These are phyloP conservation scores for Sula dactylatra DNA, from an alignment of 2,113 vertebrate species.

Conservation along the genomic window DNA sequence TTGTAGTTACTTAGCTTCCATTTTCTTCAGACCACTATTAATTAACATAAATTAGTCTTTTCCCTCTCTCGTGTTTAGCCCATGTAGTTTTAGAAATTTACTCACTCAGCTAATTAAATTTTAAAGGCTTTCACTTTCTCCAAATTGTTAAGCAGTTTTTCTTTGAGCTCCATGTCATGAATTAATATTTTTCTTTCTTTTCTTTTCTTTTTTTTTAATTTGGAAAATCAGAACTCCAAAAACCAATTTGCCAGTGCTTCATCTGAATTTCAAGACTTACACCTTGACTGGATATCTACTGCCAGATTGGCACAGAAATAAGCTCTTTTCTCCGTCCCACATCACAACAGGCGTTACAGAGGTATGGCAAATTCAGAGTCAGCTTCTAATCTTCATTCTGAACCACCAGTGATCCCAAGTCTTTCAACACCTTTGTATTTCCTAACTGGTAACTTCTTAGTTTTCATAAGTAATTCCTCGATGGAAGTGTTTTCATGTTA, in stretches of 20 bases:
- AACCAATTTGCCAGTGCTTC: not conserved
- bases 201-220: not conserved
- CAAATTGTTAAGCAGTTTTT: not conserved
- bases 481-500: not conserved
- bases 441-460: not conserved
- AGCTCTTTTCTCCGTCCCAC: not conserved
- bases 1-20: not conserved
- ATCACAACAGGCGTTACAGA: not conserved
- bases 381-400: not conserved
- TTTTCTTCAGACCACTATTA: not conserved
- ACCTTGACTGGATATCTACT: not conserved
- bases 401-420: not conserved
- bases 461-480: not conserved
- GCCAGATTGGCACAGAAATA: not conserved
- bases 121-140: not conserved
- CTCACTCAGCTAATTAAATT: not conserved
- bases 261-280: not conserved
- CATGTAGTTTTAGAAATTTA: not conserved
- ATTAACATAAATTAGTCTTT: not conserved
- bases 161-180: not conserved
- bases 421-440: not conserved
- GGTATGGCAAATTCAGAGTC: not conserved
- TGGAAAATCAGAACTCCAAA: not conserved
- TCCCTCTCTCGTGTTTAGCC: not conserved
- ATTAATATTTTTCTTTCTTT: too few species aligned